Percentiles rank a stretch among this genome's conserved stretches.
Evolutionary conservation across 2,888 invertebrate genomes (phyloP).

Genomic region (Callosobruchus maculatus): DNA sequence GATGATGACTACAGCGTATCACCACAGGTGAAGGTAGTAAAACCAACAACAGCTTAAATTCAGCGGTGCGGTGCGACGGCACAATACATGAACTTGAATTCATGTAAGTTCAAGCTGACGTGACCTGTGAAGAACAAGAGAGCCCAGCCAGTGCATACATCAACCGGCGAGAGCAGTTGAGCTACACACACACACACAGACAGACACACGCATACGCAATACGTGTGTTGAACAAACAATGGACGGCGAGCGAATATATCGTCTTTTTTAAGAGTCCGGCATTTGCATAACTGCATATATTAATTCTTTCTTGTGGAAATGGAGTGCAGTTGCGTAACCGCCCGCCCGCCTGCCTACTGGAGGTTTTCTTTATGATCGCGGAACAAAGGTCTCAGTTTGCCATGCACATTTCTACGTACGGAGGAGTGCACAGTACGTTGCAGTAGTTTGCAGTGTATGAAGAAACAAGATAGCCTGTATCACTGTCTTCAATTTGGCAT

Average conservation of each 20-base stretch:
- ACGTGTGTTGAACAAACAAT: neutral
- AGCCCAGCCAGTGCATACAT: neutral
- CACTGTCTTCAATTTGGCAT: neutral
- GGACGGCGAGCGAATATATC: neutral
- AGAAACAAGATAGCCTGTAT: neutral
- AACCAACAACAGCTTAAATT: too few relatives aligned
- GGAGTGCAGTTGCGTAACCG: neutral
- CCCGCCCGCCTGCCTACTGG: neutral
- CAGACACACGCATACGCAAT: neutral
- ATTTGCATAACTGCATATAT: neutral
- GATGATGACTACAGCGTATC: too few relatives aligned
- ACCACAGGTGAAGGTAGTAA: too few relatives aligned
- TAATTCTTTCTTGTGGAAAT: neutral
- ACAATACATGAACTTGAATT: neutral
- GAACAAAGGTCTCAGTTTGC: neutral
- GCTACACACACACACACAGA: neutral
- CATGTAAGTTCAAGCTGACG: neutral
- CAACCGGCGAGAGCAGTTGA: neutral
- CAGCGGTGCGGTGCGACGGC: too few relatives aligned
- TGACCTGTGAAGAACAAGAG: neutral
- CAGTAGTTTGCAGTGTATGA: neutral
- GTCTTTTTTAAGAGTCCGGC: neutral
- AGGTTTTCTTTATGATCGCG: neutral
- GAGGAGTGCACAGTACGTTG: neutral
- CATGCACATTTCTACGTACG: neutral